Conservation (phyloP, 2,888 invertebrate species). For the Melanotus villosus region DNA sequence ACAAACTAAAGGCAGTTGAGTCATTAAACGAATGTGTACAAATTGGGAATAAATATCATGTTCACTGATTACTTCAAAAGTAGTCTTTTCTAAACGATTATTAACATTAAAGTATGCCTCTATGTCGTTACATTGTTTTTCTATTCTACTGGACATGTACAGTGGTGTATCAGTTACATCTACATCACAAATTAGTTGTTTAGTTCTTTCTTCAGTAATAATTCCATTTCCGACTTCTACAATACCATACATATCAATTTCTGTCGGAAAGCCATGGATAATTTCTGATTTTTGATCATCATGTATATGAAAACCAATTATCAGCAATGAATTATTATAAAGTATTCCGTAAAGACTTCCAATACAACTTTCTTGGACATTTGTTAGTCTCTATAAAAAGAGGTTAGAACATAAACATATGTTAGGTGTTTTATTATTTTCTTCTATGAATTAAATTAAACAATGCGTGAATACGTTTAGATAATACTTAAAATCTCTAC, state of each 20-base stretch:
- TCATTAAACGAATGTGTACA: constrained; percentile 78
- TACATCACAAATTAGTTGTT: constrained; percentile 76
- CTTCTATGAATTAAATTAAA: too few species aligned
- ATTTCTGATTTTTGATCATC: constrained; percentile 72
- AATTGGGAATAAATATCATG: constrained; percentile 79
- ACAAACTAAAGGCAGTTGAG: constrained; percentile 76
- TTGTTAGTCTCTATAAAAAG: constrained; percentile 76
- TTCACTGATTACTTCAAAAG: constrained; percentile 75
- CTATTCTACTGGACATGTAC: constrained; percentile 73
- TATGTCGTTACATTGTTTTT: constrained; percentile 73
- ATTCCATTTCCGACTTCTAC: constrained; percentile 76
- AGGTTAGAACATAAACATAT: constrained; percentile 46
- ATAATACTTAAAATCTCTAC: neutral
- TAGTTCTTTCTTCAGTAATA: constrained; percentile 74
- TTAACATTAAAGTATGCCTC: constrained; percentile 80
- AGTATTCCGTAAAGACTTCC: constrained; percentile 84
- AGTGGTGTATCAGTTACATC: constrained; percentile 87
- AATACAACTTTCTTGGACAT: constrained; percentile 74
- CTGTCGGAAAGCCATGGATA: constrained; percentile 80
- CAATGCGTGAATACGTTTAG: too few species aligned
- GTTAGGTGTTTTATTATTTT: constrained; percentile 3
- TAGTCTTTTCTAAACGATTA: constrained; percentile 78
- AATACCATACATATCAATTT: constrained; percentile 83
- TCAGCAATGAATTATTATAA: constrained; percentile 71
- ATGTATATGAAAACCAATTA: constrained; percentile 77